A percentile compares a stretch with the other conserved stretches of the same genome.
These are phyloP conservation scores for Percopsis omiscomaycus DNA, from an alignment of 2,797 vertebrate species.

Conservation along the genomic window DNA sequence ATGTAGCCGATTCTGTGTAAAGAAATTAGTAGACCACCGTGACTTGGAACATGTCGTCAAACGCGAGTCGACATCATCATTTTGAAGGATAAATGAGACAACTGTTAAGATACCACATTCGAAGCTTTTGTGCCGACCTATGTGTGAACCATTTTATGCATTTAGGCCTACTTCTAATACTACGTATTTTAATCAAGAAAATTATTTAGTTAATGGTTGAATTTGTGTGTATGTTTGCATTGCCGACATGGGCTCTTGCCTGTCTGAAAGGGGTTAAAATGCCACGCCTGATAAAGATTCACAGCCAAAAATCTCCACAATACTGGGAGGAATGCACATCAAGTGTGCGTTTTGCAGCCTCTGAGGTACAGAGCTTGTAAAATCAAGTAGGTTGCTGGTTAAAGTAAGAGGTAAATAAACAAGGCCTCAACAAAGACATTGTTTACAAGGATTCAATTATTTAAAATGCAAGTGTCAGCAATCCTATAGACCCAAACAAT, in stretches of 20 bases:
- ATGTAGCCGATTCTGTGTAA: too few relatives aligned
- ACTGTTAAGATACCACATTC: too few relatives aligned
- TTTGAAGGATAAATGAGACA: too few relatives aligned
- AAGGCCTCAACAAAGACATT: neutral
- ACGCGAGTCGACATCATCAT: too few relatives aligned
- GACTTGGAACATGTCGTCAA: too few relatives aligned
- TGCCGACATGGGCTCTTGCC: slow-evolving; percentile 40
- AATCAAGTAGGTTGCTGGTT: neutral
- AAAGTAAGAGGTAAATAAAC: slow-evolving; percentile 12
- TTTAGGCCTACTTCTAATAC: too few relatives aligned
- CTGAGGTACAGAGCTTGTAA: neutral
- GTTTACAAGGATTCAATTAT: neutral
- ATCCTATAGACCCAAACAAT: neutral
- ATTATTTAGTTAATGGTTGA: too few relatives aligned
- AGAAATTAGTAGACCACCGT: too few relatives aligned
- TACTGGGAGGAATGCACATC: slow-evolving; percentile 56
- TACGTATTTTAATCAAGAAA: too few relatives aligned
- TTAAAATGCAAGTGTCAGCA: neutral
- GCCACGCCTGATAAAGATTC: slow-evolving; percentile 69
- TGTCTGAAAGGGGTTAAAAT: slow-evolving; percentile 62
- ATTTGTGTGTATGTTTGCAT: too few relatives aligned
- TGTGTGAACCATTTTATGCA: too few relatives aligned
- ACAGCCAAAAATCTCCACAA: slow-evolving; percentile 58
- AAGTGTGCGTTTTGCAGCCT: slow-evolving; percentile 37
- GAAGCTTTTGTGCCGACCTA: too few relatives aligned